Conservation (phyloP, 1,140 invertebrate species). For the Drosophila virilis region DNA sequence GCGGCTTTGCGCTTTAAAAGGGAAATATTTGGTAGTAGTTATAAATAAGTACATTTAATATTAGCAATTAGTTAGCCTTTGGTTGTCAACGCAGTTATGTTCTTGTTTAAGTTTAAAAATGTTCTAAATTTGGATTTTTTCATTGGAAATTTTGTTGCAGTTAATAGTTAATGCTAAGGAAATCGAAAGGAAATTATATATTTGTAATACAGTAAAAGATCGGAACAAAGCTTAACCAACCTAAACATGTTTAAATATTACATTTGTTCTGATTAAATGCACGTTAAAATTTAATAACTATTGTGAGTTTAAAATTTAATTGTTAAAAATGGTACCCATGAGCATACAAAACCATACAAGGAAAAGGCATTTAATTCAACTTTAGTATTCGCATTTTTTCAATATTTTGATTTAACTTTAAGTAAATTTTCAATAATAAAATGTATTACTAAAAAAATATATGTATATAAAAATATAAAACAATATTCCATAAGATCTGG, state of each 20-base stretch:
- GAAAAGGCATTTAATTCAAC: no score
- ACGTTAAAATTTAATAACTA: background rate
- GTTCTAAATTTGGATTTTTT: background rate
- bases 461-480: no score
- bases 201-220: background rate
- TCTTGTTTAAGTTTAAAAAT: background rate
- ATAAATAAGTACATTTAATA: slow-evolving; percentile 10
- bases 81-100: background rate
- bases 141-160: background rate
- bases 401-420: no score
- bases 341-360: no score
- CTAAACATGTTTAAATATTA: background rate
- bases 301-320: background rate
- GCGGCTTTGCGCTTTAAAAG: slow-evolving; percentile 64
- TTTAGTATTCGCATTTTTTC: no score
- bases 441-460: no score
- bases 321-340: no score
- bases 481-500: no score
- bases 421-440: no score
- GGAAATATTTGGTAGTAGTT: slow-evolving; percentile 28
- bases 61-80: slow-evolving; percentile 1
- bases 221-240: background rate
- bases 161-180: background rate
- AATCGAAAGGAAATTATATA: background rate
- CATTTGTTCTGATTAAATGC: background rate